A percentile compares a stretch with the other conserved stretches of the same genome.
phyloP scores from a whole-genome alignment of 2,888 invertebrate genomes.

The Oasisia sp. region DNA sequence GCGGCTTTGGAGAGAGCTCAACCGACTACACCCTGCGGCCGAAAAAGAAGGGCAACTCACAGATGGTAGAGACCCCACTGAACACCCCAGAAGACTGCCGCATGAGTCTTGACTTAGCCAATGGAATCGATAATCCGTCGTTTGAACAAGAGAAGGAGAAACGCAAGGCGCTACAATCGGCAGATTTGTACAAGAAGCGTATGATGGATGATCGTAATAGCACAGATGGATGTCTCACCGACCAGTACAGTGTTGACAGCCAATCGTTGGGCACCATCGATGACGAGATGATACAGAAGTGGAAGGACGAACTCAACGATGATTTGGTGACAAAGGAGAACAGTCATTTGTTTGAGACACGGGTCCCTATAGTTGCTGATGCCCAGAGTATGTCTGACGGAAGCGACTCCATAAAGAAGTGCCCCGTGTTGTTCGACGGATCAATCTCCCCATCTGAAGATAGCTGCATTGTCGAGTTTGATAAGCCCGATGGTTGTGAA shows the following conservation, averaged over 20 bases:
- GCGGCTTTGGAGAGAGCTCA: constrained; percentile 36
- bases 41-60: background rate
- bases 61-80: background rate
- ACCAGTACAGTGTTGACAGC: background rate
- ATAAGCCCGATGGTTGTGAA: background rate
- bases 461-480: background rate
- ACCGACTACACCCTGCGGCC: constrained; percentile 27
- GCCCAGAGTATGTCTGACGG: background rate
- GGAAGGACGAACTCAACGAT: constrained; percentile 17
- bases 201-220: background rate
- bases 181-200: background rate
- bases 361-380: background rate
- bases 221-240: background rate
- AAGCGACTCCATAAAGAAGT: background rate
- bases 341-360: background rate
- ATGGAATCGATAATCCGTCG: background rate
- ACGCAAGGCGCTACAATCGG: background rate
- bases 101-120: background rate
- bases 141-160: background rate
- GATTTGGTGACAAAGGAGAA: background rate
- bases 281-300: background rate
- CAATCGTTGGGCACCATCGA: background rate
- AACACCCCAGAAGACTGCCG: background rate
- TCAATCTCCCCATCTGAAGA: background rate
- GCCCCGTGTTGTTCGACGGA: background rate